phyloP scores from a whole-genome alignment of 2,888 invertebrate species.

The Brachynemurus nebulosus region DNA sequence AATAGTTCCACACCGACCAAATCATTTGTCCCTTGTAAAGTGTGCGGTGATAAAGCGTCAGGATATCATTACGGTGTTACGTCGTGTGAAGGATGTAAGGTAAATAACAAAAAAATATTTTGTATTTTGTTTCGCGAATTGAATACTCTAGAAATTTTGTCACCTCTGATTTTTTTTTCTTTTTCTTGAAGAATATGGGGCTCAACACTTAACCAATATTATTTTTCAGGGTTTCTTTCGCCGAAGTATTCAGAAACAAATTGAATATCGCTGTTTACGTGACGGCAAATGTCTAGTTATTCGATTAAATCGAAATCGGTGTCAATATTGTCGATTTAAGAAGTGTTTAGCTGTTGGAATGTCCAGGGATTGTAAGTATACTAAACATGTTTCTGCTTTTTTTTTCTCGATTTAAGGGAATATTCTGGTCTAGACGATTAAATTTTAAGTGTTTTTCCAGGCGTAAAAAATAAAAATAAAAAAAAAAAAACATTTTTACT shows the following conservation, averaged over 20 bases:
- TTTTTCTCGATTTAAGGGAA: too few species aligned
- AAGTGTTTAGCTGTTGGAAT: slow-evolving; percentile 94
- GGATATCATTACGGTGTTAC: slow-evolving; percentile 98
- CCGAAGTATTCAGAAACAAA: slow-evolving; percentile 91
- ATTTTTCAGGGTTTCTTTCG: slow-evolving; percentile 83
- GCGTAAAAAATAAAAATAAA: too few species aligned
- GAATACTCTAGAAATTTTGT: neutral
- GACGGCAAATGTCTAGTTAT: slow-evolving; percentile 92
- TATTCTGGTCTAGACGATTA: too few species aligned
- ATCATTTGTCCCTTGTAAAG: slow-evolving; percentile 86
- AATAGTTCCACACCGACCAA: slow-evolving; percentile 66
- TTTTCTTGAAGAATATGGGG: too few species aligned
- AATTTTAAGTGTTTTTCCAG: too few species aligned
- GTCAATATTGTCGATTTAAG: slow-evolving; percentile 92
- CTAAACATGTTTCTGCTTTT: too few species aligned
- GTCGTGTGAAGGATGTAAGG: slow-evolving; percentile 97
- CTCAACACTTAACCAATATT: too few species aligned
- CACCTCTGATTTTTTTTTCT: slow-evolving; percentile 8
- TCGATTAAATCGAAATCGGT: slow-evolving; percentile 84
- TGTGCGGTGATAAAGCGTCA: slow-evolving; percentile 91
- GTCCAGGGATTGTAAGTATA: slow-evolving; percentile 89
- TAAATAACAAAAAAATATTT: slow-evolving; percentile 30
- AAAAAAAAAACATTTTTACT: too few species aligned
- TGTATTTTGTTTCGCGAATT: slow-evolving; percentile 4
- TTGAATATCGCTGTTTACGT: slow-evolving; percentile 85